phyloP scores from a whole-genome alignment of 2,797 vertebrate genomes.

The Sandelia bainsii region DNA sequence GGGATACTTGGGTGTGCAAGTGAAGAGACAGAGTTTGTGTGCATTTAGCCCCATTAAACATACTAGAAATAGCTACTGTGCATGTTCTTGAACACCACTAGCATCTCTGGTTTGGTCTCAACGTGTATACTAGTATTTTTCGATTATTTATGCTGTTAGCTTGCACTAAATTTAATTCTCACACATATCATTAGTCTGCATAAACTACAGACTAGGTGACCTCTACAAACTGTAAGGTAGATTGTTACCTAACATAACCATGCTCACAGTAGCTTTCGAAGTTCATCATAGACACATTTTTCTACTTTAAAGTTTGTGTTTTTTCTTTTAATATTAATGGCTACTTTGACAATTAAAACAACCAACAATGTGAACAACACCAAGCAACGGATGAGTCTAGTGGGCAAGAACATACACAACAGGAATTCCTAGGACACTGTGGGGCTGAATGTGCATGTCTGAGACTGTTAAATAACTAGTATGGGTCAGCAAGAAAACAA shows the following conservation, averaged over 20 bases:
- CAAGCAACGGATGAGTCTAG: constrained; percentile 35
- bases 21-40: constrained; percentile 66
- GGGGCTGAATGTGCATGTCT: constrained; percentile 61
- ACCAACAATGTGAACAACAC: constrained; percentile 26
- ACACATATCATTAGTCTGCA: constrained; percentile 30
- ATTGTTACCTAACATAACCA: not conserved
- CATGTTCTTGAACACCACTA: constrained; percentile 54
- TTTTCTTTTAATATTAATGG: constrained; percentile 29
- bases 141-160: not conserved
- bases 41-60: constrained; percentile 58
- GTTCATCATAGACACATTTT: not conserved
- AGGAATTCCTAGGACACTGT: constrained; percentile 67
- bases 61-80: constrained; percentile 57
- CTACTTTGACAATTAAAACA: constrained; percentile 2
- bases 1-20: constrained; percentile 76
- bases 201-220: not conserved
- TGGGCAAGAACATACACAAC: constrained; percentile 62
- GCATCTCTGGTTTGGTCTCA: constrained; percentile 40
- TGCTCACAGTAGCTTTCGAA: not conserved
- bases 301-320: not conserved
- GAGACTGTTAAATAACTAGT: constrained; percentile 70
- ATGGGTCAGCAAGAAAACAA: constrained; percentile 75
- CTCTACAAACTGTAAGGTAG: not conserved
- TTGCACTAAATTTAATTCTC: not conserved
- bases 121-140: constrained; percentile 1